These are phyloP conservation scores for Monochamus saltuarius DNA, from an alignment of 1,140 invertebrate species.

Conservation along the genomic window DNA sequence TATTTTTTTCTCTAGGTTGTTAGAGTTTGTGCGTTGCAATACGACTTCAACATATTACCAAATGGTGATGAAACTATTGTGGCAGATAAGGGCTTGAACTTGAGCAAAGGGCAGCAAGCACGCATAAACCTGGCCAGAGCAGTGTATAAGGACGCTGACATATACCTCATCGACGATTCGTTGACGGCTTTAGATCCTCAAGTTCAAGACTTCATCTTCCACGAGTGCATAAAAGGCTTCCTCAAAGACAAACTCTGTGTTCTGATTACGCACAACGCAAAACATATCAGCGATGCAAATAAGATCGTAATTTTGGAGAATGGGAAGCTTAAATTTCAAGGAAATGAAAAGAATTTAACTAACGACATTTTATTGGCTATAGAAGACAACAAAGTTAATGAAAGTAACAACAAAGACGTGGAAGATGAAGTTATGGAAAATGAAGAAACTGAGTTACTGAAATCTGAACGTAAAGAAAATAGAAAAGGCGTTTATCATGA, in stretches of 20 bases:
- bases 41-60: slow-evolving; percentile 28
- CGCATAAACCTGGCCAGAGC: slow-evolving; percentile 85
- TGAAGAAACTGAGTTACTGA: background rate
- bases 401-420: too few species aligned
- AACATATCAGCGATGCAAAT: slow-evolving; percentile 33
- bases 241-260: slow-evolving; percentile 71
- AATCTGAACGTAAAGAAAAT: slow-evolving; percentile 17
- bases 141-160: slow-evolving; percentile 75
- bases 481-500: slow-evolving; percentile 35
- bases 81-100: slow-evolving; percentile 75
- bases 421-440: slow-evolving; percentile 45
- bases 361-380: too few species aligned
- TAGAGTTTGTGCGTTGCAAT: slow-evolving; percentile 26
- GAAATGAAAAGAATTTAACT: too few species aligned
- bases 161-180: slow-evolving; percentile 82
- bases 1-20: too few species aligned
- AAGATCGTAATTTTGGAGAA: slow-evolving; percentile 30
- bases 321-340: slow-evolving; percentile 21
- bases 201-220: slow-evolving; percentile 78
- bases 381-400: too few species aligned
- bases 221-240: slow-evolving; percentile 69
- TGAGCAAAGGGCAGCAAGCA: slow-evolving; percentile 87
- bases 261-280: slow-evolving; percentile 72
- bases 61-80: slow-evolving; percentile 75
- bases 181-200: slow-evolving; percentile 80